Conservation (phyloP, 1,140 invertebrate genomes). For the Paraescarpia echinospica region DNA sequence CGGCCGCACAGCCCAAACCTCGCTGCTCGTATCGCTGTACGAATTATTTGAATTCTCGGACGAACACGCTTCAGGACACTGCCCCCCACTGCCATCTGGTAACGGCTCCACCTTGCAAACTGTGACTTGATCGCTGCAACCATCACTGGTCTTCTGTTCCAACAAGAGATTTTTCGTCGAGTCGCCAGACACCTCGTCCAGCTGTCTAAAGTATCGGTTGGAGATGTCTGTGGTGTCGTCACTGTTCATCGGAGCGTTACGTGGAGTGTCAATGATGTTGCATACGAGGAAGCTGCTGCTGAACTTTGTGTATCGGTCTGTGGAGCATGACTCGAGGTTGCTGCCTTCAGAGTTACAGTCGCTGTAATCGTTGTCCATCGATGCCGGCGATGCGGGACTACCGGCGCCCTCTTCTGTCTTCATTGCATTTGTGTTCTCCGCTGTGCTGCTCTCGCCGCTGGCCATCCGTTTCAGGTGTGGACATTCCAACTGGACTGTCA, state of each 20-base stretch:
- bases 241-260: background rate
- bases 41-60: background rate
- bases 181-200: no score
- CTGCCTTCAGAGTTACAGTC: background rate
- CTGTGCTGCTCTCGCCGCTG: background rate
- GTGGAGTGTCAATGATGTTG: background rate
- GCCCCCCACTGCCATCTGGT: background rate
- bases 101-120: background rate
- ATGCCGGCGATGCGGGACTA: background rate
- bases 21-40: background rate
- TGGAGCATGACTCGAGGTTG: background rate
- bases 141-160: no score
- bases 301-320: background rate
- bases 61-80: background rate
- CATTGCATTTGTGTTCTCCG: background rate
- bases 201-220: no score
- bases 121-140: no score
- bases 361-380: background rate
- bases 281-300: background rate
- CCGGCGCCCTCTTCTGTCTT: background rate
- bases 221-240: background rate
- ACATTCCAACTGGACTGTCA: background rate
- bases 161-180: no score
- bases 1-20: background rate
- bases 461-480: slow-evolving; percentile 7